Base-by-base conservation (phyloP, 2,888 invertebrate species). In the Dicycla oo region DNA sequence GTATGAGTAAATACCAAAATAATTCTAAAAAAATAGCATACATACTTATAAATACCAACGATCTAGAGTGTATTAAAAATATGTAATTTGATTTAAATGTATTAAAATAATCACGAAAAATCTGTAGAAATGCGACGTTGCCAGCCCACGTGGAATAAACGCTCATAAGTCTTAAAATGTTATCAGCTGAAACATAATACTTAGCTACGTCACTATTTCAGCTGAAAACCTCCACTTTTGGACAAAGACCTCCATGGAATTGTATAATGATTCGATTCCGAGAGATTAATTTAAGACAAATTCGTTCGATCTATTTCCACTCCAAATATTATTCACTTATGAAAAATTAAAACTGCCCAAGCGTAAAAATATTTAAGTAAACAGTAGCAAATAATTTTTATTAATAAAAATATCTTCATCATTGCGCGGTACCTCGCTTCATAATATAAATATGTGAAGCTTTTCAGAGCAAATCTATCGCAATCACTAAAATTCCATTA, bases 391-490 rank as follows among this genome's bases (percentile, higher is more conserved):
- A 49, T 18, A 47, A 23, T 40, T 13, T 51, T n/a, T n/a, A n/a
- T n/a, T 18, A 45, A 15, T 10, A 18, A 43, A 26, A 47, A 30
- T 20, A 70, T 13, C 26, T 38, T 26, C 15, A 47, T 15, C 40
- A 63, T 40, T 40, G 13, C 69, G 10, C 49, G n/a, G 13, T 40
- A 47, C 20, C 20, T 38, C 11, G 11, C 18, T 38, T 18, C n/a
- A 38, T 61, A 49, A 30, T 60, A 53, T 45, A 58, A 56, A 40
- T 66, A 60, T 7, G n/a, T 2, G 2, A 18, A 54, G 53, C 11
- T 82, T 53, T 82, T 73, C 83, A 81, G 81, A 81, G 81, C 81
- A 81, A 70, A 79, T 69, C 73, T 61, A 82, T 67, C 64, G 53
- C 64, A 70, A 74, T 72, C 68, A 80, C 77, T 82, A 70, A 20